Evolutionary conservation across 2,113 vertebrate species (phyloP).

Genomic region (Lichenostomus cassidix): DNA sequence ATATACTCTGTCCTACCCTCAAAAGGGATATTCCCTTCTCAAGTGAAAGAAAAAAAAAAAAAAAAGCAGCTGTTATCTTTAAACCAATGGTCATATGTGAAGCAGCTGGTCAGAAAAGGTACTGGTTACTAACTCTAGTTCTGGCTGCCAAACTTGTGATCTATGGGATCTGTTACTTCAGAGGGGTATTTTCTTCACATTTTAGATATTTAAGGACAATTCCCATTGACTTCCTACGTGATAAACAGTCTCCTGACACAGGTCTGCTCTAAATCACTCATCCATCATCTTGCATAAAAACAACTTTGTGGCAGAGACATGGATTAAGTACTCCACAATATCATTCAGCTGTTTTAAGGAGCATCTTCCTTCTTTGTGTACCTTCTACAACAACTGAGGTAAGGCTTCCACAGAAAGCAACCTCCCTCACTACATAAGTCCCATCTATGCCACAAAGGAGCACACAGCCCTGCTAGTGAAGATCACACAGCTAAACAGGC

Average conservation of each 20-base stretch:
- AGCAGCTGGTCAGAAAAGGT: constrained; percentile 5
- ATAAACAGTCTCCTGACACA: not conserved
- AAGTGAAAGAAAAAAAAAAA: not conserved
- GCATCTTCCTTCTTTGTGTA: not conserved
- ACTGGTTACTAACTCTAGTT: not conserved
- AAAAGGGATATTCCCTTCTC: not conserved
- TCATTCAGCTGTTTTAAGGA: not conserved
- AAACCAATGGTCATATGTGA: not conserved
- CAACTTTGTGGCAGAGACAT: not conserved
- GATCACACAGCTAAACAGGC: not conserved
- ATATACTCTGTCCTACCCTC: not conserved
- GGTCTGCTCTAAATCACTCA: constrained; percentile 5
- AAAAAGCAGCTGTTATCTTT: not conserved
- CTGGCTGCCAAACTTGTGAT: constrained; percentile 11
- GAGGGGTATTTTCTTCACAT: not conserved
- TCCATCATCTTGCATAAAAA: not conserved
- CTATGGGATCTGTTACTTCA: not conserved
- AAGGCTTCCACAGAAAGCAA: not conserved
- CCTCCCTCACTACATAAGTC: not conserved
- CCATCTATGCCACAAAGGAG: not conserved
- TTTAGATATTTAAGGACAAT: constrained; percentile 8
- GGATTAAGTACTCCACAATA: not conserved
- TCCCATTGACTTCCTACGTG: not conserved
- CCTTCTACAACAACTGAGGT: not conserved
- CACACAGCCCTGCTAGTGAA: not conserved